Percentiles rank a stretch among this genome's conserved stretches.
phyloP scores from a whole-genome alignment of 1,140 invertebrate species.

The Bombus affinis region DNA sequence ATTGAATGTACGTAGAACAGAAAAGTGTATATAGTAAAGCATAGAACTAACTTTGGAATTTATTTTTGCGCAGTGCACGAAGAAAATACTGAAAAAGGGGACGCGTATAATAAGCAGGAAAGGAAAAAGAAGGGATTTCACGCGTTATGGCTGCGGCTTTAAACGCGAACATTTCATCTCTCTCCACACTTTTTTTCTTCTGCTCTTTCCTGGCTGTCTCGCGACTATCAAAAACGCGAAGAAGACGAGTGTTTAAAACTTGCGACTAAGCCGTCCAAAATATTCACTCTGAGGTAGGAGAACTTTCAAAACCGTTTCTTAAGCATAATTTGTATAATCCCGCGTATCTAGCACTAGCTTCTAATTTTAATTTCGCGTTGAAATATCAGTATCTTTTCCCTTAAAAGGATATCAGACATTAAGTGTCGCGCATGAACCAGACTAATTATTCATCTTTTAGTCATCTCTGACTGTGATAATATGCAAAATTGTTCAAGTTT shows the following conservation, averaged over 20 bases:
- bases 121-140: slow-evolving; percentile 39
- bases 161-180: slow-evolving; percentile 37
- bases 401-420: neutral
- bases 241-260: slow-evolving; percentile 13
- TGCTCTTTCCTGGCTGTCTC: slow-evolving; percentile 10
- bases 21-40: neutral
- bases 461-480: too few relatives aligned
- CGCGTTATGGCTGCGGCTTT: slow-evolving; percentile 25
- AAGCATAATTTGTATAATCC: neutral
- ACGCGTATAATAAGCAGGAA: slow-evolving; percentile 5
- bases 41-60: neutral
- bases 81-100: neutral
- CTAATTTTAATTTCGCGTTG: neutral
- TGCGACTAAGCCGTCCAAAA: neutral
- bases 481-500: too few relatives aligned
- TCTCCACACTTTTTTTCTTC: slow-evolving; percentile 30
- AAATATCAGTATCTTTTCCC: neutral
- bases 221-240: slow-evolving; percentile 31
- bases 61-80: slow-evolving; percentile 3
- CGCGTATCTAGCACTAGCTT: fast-evolving
- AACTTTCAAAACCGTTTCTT: neutral
- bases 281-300: neutral
- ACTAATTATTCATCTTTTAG: too few relatives aligned
- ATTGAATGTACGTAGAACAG: neutral
- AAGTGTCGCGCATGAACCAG: too few relatives aligned